Conservation (phyloP, 92 coral and sea anemone genomes). For the Diadumene lineata region DNA sequence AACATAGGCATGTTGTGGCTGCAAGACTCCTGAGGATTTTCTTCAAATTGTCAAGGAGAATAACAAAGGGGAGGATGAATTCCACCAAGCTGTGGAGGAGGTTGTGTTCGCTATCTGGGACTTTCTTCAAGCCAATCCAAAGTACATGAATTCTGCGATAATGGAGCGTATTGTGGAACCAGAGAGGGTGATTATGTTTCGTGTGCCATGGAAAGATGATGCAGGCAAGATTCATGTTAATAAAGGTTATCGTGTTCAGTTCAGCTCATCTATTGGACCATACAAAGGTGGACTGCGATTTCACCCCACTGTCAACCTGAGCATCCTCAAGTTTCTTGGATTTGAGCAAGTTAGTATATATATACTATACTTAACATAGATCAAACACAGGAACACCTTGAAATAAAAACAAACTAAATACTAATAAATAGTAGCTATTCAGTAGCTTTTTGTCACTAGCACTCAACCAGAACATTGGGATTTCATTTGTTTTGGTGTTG, state of each 20-base stretch:
- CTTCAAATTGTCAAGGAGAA: slow-evolving; percentile 59
- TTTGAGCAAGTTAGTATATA: slow-evolving; percentile 76
- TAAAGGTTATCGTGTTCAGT: slow-evolving; percentile 78
- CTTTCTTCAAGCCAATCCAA: slow-evolving; percentile 59
- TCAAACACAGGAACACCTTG: too few relatives aligned
- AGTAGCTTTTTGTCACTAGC: too few relatives aligned
- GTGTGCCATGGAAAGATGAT: slow-evolving; percentile 87
- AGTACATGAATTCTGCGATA: slow-evolving; percentile 44
- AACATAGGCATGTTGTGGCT: slow-evolving; percentile 9
- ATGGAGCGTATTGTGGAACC: slow-evolving; percentile 83
- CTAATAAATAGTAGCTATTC: too few relatives aligned
- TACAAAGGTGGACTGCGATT: slow-evolving; percentile 92
- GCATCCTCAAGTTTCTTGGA: slow-evolving; percentile 78
- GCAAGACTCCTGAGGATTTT: slow-evolving; percentile 64
- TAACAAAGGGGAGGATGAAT: slow-evolving; percentile 69
- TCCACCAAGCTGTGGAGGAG: slow-evolving; percentile 85
- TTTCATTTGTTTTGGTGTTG: too few relatives aligned
- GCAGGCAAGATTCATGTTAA: slow-evolving; percentile 68
- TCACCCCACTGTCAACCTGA: slow-evolving; percentile 79
- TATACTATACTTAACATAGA: neutral
- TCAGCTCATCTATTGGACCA: slow-evolving; percentile 83
- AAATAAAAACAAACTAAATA: too few relatives aligned
- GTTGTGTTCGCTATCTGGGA: slow-evolving; percentile 72
- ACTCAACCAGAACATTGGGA: too few relatives aligned
- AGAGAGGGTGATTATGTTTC: slow-evolving; percentile 75